Percentiles rank a stretch among this genome's conserved stretches.
phyloP scores from a whole-genome alignment of 2,888 invertebrate genomes.

The Rambutsinella grinnellia region DNA sequence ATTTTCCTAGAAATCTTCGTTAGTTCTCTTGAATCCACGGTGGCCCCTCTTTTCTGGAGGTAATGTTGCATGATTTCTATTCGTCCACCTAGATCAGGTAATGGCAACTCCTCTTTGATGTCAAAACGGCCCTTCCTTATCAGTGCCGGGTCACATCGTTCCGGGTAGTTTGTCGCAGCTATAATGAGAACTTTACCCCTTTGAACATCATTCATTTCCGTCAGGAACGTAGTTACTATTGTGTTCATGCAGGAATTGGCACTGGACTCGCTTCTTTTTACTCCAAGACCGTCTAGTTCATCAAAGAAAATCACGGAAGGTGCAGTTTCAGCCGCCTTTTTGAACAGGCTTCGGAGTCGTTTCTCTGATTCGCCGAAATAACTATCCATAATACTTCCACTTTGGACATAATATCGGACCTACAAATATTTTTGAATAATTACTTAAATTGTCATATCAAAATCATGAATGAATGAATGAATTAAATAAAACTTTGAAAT shows the following conservation, averaged over 20 bases:
- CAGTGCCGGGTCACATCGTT: slow-evolving; percentile 91
- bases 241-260: slow-evolving; percentile 73
- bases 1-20: too few relatives aligned
- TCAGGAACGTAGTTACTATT: slow-evolving; percentile 89
- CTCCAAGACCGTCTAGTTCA: slow-evolving; percentile 91
- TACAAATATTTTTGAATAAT: too few relatives aligned
- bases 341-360: slow-evolving; percentile 87
- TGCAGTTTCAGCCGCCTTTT: slow-evolving; percentile 79
- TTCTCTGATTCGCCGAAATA: slow-evolving; percentile 94
- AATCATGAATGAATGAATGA: too few relatives aligned
- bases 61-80: slow-evolving; percentile 82
- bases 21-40: too few relatives aligned
- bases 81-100: slow-evolving; percentile 80
- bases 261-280: slow-evolving; percentile 68
- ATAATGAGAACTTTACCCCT: slow-evolving; percentile 89
- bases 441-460: too few relatives aligned
- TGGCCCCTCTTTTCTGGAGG: slow-evolving; percentile 81
- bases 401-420: too few relatives aligned
- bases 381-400: too few relatives aligned
- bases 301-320: slow-evolving; percentile 95
- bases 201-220: slow-evolving; percentile 92
- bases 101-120: slow-evolving; percentile 85
- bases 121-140: slow-evolving; percentile 92
- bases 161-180: slow-evolving; percentile 91
- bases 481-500: too few relatives aligned